Base-by-base conservation (phyloP, 2,888 invertebrate genomes). In the Cheiracanthium punctorium region DNA sequence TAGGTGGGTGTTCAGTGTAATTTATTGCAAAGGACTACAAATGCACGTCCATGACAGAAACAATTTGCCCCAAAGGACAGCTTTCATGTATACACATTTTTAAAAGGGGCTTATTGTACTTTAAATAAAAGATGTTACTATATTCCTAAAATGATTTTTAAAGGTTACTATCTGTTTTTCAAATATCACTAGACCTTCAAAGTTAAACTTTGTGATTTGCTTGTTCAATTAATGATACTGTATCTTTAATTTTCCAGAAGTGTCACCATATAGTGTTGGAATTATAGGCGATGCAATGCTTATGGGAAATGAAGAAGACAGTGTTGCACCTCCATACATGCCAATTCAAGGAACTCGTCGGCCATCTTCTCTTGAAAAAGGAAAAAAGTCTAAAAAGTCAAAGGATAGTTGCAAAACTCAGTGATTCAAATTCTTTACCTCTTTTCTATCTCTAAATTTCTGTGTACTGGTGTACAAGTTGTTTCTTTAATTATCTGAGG, bases 281-380 rank as follows among this genome's bases (percentile, higher is more conserved):
- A 58, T 28, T 32, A 14, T 37, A 28, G 70, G 64, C 0, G 70
- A 70, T 28, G 75, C 58, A 33, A 32, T 73, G 14, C 58, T 30
- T 58, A 1, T 73, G 17, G 48, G 89, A 69, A 90, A 90, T 33
- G 91, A 90, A 14, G 90, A 91, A 37, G 90, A 90, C 58, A 89
- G 71, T 48, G 92, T 89, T 93, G 93, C 93, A 64, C 94, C 95
- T 8, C 95, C 95, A 80, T 95, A 95, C 90, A 95, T 95, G 95
- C 95, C 95, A 71, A 95, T 95, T 90, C 95, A 95, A 91, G 95
- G 95, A 71, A 95, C 95, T 90, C 92, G 95, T 87, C 92, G 95
- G 89, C 93, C 93, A 0, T 93, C 94, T n/a, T 94, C 94, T 87
- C 92, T 93, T 86, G 94, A 94, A 90, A 94, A 95, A 90, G 93